Base-by-base conservation (phyloP, 2,113 vertebrate species). In the Macrotus californicus region DNA sequence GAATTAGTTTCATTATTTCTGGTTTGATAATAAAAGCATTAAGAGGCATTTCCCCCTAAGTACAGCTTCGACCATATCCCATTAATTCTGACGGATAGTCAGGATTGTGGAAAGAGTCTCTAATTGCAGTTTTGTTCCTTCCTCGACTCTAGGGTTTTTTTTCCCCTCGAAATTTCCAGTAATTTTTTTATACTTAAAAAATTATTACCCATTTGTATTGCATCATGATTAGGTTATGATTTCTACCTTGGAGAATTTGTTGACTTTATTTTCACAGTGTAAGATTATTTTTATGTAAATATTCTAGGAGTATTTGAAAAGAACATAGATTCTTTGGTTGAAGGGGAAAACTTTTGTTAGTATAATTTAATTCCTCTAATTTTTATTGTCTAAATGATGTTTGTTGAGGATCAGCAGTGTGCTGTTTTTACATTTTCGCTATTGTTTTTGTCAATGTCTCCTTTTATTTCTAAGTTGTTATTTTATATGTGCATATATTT, bases 1-100 rank as follows among this genome's bases (percentile, higher is more conserved):
- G 83, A 96, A 96, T 97, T 93, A 94, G 89, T 95, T 85, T 79
- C 87, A 96, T 97, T 87, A 97, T 94, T 97, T 97, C 87, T 94
- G 94, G 73, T 95, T 93, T 96, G 91, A 89, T 94, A 89, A 89
- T 91, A 87, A 96, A 94, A 88, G 52, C 88, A 90, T 94, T 87
- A 85, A 94, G 85, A 93, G 67, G 18, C 85, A 66, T 95, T 96
- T 95, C 26, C 56, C 95, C 93, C 69, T 84, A 93, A 97, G 94
- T 94, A 66, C 41, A 43, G 11, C 89, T 93, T 87, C 89, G 93
- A 93, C 73, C 89, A 48, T 66, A 86, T 96, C n/a, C 77, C 89
- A 89, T 97, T 93, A 76, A 84, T 91, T 96, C 84, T 97, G 89
- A 97, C 96, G 89, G 93, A 50, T 91, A 89, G 77, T 89, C 91